A percentile compares a stretch with the other conserved stretches of the same genome.
These are phyloP conservation scores for Rhabdomys pumilio DNA, from an alignment of 2,797 vertebrate species.

Conservation along the genomic window DNA sequence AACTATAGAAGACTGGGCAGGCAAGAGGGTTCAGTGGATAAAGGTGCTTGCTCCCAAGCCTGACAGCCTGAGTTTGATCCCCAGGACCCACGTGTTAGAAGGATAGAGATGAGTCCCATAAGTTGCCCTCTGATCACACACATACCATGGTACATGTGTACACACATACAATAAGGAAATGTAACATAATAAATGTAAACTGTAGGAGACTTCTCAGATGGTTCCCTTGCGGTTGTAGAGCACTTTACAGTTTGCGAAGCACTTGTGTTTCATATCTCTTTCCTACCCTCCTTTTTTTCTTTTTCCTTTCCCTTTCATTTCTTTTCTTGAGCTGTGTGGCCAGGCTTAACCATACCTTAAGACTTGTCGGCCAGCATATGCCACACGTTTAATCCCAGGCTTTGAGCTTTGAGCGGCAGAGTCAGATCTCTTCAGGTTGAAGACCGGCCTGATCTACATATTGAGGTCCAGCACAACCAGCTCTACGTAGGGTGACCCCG, in stretches of 20 bases:
- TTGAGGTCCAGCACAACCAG: background rate
- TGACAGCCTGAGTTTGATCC: background rate
- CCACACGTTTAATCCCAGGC: background rate
- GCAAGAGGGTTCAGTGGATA: background rate
- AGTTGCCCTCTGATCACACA: background rate
- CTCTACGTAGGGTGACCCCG: no score
- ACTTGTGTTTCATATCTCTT: conserved; percentile 42
- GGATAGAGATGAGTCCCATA: background rate
- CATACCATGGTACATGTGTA: no score
- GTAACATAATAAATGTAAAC: background rate
- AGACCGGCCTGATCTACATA: background rate
- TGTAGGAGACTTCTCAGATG: background rate
- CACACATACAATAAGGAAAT: background rate
- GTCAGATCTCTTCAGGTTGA: background rate
- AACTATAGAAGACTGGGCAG: background rate
- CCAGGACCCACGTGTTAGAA: background rate
- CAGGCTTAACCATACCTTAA: background rate
- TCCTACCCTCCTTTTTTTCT: background rate
- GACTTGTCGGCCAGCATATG: background rate
- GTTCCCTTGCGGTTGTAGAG: background rate
- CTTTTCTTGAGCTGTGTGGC: background rate
- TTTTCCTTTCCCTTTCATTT: background rate
- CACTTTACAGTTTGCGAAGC: conserved; percentile 31
- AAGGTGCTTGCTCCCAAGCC: background rate
- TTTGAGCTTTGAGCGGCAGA: background rate